Conservation (phyloP, 2,888 invertebrate species). For the Sphaerophoria rueppellii region DNA sequence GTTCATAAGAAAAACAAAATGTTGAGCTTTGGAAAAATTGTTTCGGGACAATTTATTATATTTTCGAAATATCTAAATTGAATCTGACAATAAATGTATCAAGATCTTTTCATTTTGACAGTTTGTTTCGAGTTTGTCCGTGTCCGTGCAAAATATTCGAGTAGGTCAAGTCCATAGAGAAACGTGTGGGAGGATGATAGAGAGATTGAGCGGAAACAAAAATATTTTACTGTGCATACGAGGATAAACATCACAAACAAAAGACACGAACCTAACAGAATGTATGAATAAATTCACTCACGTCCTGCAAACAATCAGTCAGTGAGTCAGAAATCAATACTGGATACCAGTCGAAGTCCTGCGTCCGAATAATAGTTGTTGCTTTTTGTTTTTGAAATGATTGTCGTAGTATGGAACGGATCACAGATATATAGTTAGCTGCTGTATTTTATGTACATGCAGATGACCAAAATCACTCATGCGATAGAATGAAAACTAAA, state of each 20-base stretch:
- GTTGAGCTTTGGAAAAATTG: neutral
- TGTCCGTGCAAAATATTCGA: neutral
- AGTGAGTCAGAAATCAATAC: conserved; percentile 73
- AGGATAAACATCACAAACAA: conserved; percentile 40
- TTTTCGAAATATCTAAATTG: conserved; percentile 56
- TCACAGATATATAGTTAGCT: neutral
- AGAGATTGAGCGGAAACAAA: conserved; percentile 4
- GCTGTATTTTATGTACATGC: conserved; percentile 42
- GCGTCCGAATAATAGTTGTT: neutral
- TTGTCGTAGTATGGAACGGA: neutral
- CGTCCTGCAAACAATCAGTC: conserved; percentile 69
- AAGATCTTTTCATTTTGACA: conserved; percentile 38
- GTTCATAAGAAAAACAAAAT: too few relatives aligned
- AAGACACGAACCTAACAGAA: conserved; percentile 23
- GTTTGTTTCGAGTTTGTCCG: conserved; percentile 26
- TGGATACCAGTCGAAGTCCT: conserved; percentile 16
- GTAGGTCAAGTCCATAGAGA: neutral
- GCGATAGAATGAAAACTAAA: conserved; percentile 65
- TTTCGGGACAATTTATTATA: neutral
- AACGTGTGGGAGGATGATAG: neutral
- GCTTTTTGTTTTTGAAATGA: neutral
- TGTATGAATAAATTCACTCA: conserved; percentile 68
- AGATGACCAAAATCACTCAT: conserved; percentile 66
- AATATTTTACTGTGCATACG: conserved; percentile 35
- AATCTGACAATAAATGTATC: conserved; percentile 47